Evolutionary conservation across 2,797 vertebrate species (phyloP), one percentile per base, ranked within the genome.

Genomic region (Alfaro cultratus): DNA sequence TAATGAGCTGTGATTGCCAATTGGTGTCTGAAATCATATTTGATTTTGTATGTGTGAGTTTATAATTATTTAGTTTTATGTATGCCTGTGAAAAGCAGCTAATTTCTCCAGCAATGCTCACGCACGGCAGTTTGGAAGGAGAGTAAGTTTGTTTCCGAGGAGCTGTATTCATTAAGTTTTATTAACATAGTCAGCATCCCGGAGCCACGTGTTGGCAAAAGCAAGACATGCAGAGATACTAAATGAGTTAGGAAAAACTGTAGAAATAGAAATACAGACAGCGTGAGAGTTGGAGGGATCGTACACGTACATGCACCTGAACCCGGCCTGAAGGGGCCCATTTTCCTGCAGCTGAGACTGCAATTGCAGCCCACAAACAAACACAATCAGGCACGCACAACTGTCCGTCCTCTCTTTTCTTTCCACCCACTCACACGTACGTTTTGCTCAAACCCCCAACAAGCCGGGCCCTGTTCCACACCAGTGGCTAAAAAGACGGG

Each of bases 401-500:
- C 57, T 76, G 53, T 80, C 41, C 64, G 60, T 78, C 67, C 64
- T 43, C 47, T 83, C 76, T 55, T 31, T 26, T 53, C 49, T 72
- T 75, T 60, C 51, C 47, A 55, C 79, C 34, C 49, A 49, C 71
- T 4, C 75, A 76, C 80, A 75, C 86, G 74, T 79, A 77, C 78
- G 72, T 78, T 70, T 89, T 72, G 83, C 82, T 88, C 88, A 86
- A 88, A 78, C 76, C 80, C 81, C 73, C 74, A 85, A 89, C 89
- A 92, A 87, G 83, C 83, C 78, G 82, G 80, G 81, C 86, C 85
- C 75, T 68, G 81, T 95, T 95, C 92, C 92, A 94, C 93, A 90
- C 90, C 93, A 91, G 86, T 91, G 87, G 87, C 84, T 92, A 87
- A 90, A 91, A 93, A 93, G 93, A 95, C 62, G 79, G 85, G 89